Base-by-base conservation (phyloP, 2,113 vertebrate genomes). In the Centropus unirufus region DNA sequence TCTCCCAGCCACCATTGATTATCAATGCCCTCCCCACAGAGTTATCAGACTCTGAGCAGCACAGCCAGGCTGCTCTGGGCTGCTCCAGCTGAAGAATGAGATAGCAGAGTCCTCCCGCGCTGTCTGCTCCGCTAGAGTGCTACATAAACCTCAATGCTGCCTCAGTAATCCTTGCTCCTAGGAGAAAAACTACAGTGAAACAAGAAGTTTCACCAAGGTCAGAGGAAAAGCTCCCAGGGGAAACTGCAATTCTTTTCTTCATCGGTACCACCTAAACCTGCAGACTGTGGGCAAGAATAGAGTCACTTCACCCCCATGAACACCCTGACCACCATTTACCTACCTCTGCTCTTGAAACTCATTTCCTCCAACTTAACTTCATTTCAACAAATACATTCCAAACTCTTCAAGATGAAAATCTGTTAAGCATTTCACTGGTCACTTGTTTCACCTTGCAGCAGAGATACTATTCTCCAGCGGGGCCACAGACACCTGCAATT, bases 1-100 rank as follows among this genome's bases (percentile, higher is more conserved):
- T 5, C 19, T 74, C 21, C 46, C 3, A 1, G 8, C 2, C 11
- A 61, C 42, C 30, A 0, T 0, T 54, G 49, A 18, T 18, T 1
- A 0, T 42, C 8, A 1, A 34, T 46, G 40, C 18, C 12, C 27
- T 68, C 49, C 32, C 61, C 3, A 3, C 17, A 63, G 23, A 19
- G 14, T 69, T 44, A 17, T 23, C 13, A 47, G 49, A 44, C n/a
- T 13, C 36, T 16, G 22, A 84, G 23, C 44, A 73, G 40, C 51
- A 70, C 15, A 44, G 62, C 15, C 61, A 88, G 61, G 47, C 30
- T 77, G 46, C 19, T 69, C 49, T n/a, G 27, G 22, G 19, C 9
- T 77, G 39, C 49, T 59, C 34, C 39, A 80, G 39, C 58, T 62
- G 19, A 70, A 72, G 8, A 62, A 69, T 64, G 34, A 20, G 39